A percentile compares a stretch with the other conserved stretches of the same genome.
Evolutionary conservation across 2,797 vertebrate species (phyloP).

Genomic region (Platyrinchus mystaceus): DNA sequence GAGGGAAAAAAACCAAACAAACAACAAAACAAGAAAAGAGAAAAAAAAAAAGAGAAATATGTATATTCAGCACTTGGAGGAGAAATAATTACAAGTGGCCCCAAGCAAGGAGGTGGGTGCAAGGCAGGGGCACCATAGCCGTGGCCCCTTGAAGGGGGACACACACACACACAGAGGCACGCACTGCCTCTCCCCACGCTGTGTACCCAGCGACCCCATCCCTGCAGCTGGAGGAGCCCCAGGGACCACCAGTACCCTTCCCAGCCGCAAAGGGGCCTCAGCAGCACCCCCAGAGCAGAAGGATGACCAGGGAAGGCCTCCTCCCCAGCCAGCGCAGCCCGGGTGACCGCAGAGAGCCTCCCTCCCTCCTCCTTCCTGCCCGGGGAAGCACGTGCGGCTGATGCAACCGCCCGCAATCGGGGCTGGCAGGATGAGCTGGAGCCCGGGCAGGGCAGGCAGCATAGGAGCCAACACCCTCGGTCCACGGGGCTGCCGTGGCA

Average conservation of each 20-base stretch:
- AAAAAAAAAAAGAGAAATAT: background rate
- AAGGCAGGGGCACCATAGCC: background rate
- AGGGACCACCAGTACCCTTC: background rate
- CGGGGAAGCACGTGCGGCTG: background rate
- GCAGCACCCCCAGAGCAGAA: background rate
- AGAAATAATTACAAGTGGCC: background rate
- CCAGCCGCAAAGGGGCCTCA: background rate
- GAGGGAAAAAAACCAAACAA: rapidly evolving
- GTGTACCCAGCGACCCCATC: background rate
- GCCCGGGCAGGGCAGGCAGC: background rate
- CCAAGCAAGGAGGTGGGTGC: background rate
- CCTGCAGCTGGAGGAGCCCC: background rate
- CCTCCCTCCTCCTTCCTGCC: slow-evolving; percentile 12
- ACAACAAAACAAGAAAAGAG: rapidly evolving
- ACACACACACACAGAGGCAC: background rate
- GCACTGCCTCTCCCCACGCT: background rate
- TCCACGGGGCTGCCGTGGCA: rapidly evolving
- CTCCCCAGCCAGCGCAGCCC: background rate
- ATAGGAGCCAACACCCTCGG: background rate
- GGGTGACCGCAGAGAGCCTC: background rate
- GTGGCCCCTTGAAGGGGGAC: background rate
- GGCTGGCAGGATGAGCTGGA: background rate
- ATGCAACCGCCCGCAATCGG: background rate
- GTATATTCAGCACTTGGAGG: slow-evolving; percentile 46
- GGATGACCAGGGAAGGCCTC: background rate